Percentiles rank a stretch among this genome's conserved stretches.
Conservation (phyloP, 1,140 invertebrate species). For the Sycobia sp. region DNA sequence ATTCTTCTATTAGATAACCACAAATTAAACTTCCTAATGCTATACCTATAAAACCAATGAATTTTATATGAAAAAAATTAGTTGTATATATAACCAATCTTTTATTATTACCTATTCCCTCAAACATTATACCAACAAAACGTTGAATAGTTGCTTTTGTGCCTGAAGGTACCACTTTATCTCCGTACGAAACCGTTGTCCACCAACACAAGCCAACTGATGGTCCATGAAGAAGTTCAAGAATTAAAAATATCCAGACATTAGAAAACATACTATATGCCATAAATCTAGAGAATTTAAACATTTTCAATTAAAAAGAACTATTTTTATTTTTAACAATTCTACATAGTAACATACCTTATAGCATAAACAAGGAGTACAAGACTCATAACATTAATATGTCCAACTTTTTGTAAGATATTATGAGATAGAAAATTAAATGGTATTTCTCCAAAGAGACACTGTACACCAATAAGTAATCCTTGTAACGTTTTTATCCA, state of each 20-base stretch:
- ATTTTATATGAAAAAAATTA: not conserved
- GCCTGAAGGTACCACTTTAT: slow-evolving; percentile 81
- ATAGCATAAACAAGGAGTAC: slow-evolving; percentile 69
- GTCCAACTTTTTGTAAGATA: slow-evolving; percentile 82
- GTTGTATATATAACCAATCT: not conserved
- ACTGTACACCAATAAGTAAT: slow-evolving; percentile 74
- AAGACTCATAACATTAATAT: slow-evolving; percentile 80
- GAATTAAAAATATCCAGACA: slow-evolving; percentile 81
- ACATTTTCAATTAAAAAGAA: not conserved
- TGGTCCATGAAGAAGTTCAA: slow-evolving; percentile 85
- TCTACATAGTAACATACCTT: slow-evolving; percentile 42
- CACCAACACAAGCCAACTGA: slow-evolving; percentile 89
- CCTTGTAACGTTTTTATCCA: slow-evolving; percentile 85
- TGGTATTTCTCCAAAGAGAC: slow-evolving; percentile 85
- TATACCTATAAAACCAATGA: slow-evolving; percentile 66
- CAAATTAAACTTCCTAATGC: slow-evolving; percentile 77
- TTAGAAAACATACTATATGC: slow-evolving; percentile 81
- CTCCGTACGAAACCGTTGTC: slow-evolving; percentile 87
- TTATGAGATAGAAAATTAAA: slow-evolving; percentile 85
- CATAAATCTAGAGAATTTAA: slow-evolving; percentile 76
- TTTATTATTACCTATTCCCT: slow-evolving; percentile 71
- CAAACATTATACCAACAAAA: slow-evolving; percentile 82
- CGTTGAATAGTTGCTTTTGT: slow-evolving; percentile 86
- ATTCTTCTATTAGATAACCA: slow-evolving; percentile 68
- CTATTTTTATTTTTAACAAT: not conserved